Percentiles rank a stretch among this genome's conserved stretches.
Conservation (phyloP, 2,797 vertebrate species). For the Bothrops alternatus region DNA sequence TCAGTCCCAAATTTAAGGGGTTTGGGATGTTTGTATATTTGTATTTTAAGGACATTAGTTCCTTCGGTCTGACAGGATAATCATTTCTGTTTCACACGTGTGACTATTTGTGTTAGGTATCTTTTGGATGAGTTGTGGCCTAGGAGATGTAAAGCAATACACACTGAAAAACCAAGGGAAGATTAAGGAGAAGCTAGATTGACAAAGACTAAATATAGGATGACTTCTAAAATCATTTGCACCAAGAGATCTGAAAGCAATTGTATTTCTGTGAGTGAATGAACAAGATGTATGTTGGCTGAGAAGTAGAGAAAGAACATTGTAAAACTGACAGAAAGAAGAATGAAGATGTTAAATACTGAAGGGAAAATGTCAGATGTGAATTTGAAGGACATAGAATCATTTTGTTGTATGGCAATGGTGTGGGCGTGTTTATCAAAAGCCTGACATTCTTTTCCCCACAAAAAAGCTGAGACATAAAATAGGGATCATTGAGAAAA, state of each 20-base stretch:
- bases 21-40: constrained; percentile 12
- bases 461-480: neutral
- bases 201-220: neutral
- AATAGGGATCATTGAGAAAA: neutral
- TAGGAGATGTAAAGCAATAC: constrained; percentile 10
- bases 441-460: neutral
- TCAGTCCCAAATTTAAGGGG: neutral
- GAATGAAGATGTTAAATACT: constrained; percentile 10
- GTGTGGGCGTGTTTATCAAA: neutral
- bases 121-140: neutral
- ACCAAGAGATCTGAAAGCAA: neutral
- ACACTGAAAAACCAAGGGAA: neutral
- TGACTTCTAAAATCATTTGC: neutral
- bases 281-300: neutral
- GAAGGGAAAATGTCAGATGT: neutral
- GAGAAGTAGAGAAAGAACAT: neutral
- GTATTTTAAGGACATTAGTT: neutral
- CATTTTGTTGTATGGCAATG: neutral
- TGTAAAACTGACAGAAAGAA: neutral
- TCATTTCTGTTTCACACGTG: neutral
- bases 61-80: constrained; percentile 27
- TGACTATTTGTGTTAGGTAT: neutral
- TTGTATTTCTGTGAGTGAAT: neutral
- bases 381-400: neutral
- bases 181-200: neutral